A percentile compares a stretch with the other conserved stretches of the same genome.
phyloP scores from a whole-genome alignment of 1,140 invertebrate genomes.

The Drosophila malerkotliana region DNA sequence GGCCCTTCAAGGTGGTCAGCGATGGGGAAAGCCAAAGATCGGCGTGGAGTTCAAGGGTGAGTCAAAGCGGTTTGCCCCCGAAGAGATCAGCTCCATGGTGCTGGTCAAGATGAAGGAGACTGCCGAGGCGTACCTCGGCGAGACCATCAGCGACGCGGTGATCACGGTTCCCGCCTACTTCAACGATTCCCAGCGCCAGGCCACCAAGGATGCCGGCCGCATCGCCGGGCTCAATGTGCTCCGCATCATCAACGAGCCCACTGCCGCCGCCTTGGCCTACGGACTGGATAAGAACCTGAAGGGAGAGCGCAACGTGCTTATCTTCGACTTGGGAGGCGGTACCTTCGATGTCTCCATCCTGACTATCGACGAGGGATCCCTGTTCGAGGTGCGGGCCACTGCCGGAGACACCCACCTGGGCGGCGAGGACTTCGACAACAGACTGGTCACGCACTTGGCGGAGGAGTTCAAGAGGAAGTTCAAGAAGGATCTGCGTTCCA shows the following conservation, averaged over 20 bases:
- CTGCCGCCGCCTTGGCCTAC: not conserved
- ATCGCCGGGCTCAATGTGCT: not conserved
- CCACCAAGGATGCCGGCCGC: not conserved
- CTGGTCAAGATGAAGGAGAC: constrained; percentile 84
- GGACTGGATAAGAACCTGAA: not conserved
- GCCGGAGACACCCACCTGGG: constrained; percentile 90
- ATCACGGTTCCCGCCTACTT: constrained; percentile 87
- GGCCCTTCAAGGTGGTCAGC: constrained; percentile 89
- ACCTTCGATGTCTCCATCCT: not conserved
- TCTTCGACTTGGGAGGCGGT: not conserved
- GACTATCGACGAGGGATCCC: not conserved
- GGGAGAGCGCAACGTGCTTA: not conserved
- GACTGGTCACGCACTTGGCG: constrained; percentile 91
- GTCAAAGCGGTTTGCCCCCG: constrained; percentile 89
- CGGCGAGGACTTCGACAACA: constrained; percentile 86
- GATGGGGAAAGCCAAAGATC: constrained; percentile 89
- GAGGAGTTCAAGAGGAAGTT: constrained; percentile 93
- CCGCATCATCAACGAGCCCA: constrained; percentile 1
- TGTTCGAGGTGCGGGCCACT: constrained; percentile 89
- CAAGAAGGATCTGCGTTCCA: constrained; percentile 91
- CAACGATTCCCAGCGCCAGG: constrained; percentile 84
- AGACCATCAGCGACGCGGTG: constrained; percentile 87
- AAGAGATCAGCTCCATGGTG: constrained; percentile 92
- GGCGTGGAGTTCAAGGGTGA: constrained; percentile 90
- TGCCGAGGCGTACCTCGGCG: constrained; percentile 89